Evolutionary conservation across 2,113 vertebrate species (phyloP).

Genomic region (Odontophorus gujanensis): DNA sequence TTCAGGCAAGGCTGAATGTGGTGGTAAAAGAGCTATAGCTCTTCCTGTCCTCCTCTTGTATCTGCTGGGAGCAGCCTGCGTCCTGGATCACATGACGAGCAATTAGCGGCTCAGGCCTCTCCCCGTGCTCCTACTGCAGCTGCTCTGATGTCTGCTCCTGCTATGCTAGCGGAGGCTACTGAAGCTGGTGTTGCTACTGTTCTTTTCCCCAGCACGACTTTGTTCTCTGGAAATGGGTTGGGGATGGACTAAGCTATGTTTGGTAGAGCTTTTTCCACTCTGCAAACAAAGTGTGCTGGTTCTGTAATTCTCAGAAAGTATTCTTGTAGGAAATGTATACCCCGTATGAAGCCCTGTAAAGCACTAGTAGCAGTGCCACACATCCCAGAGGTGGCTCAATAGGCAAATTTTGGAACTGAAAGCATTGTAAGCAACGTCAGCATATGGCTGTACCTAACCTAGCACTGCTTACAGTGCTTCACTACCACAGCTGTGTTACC

Average conservation of each 20-base stretch:
- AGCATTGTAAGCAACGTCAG: neutral
- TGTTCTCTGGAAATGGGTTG: neutral
- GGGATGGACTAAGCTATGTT: neutral
- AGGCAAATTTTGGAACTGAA: neutral
- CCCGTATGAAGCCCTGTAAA: neutral
- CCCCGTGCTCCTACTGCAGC: neutral
- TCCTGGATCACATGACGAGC: neutral
- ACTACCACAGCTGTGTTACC: fast-evolving
- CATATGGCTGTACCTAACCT: too few species aligned
- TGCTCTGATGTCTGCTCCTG: neutral
- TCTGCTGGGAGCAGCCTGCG: neutral
- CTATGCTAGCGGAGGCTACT: neutral
- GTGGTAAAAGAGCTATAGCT: neutral
- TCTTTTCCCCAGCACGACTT: neutral
- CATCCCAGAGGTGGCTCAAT: neutral
- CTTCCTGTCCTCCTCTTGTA: neutral
- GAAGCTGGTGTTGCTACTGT: neutral
- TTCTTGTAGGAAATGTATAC: neutral
- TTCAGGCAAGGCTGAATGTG: fast-evolving
- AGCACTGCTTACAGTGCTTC: neutral
- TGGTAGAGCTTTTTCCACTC: neutral
- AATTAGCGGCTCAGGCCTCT: neutral
- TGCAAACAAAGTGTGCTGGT: neutral
- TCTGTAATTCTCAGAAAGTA: neutral
- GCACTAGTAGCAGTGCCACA: neutral